phyloP scores from a whole-genome alignment of 2,888 invertebrate species.

The Philopedon plagiatum region DNA sequence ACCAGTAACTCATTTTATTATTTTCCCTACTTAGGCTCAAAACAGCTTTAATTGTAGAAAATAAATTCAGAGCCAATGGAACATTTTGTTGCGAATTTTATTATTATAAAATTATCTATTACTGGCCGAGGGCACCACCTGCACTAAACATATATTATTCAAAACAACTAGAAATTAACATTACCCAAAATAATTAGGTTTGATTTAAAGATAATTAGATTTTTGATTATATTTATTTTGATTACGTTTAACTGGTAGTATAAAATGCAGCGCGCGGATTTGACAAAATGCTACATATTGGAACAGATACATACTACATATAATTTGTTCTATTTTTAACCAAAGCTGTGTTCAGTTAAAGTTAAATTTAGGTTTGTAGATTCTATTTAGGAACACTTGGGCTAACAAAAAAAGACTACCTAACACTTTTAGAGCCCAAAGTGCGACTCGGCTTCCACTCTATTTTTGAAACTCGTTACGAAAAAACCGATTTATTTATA shows the following conservation, averaged over 20 bases:
- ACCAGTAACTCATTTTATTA: too few relatives aligned
- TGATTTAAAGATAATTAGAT: background rate
- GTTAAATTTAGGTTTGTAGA: constrained; percentile 56
- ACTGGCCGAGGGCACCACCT: too few relatives aligned
- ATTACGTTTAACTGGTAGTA: constrained; percentile 10
- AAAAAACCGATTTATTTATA: constrained; percentile 68
- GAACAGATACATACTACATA: too few relatives aligned
- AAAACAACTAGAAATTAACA: too few relatives aligned
- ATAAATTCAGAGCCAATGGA: too few relatives aligned
- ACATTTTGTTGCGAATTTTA: too few relatives aligned
- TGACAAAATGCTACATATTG: constrained; percentile 29
- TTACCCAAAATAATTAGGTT: background rate
- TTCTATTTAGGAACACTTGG: constrained; percentile 55
- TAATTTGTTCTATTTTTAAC: constrained; percentile 49
- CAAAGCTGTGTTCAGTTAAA: constrained; percentile 49
- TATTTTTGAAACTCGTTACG: constrained; percentile 63
- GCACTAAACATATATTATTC: too few relatives aligned
- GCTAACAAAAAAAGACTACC: constrained; percentile 53
- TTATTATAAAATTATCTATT: too few relatives aligned
- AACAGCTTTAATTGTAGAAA: too few relatives aligned
- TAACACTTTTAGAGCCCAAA: constrained; percentile 35
- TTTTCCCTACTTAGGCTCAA: too few relatives aligned
- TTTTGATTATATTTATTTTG: background rate
- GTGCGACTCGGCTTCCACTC: constrained; percentile 43
- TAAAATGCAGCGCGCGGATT: constrained; percentile 23